A percentile compares a stretch with the other conserved stretches of the same genome.
These are phyloP conservation scores for Enteromius argenteus DNA, from an alignment of 2,797 vertebrate genomes.

Conservation along the genomic window DNA sequence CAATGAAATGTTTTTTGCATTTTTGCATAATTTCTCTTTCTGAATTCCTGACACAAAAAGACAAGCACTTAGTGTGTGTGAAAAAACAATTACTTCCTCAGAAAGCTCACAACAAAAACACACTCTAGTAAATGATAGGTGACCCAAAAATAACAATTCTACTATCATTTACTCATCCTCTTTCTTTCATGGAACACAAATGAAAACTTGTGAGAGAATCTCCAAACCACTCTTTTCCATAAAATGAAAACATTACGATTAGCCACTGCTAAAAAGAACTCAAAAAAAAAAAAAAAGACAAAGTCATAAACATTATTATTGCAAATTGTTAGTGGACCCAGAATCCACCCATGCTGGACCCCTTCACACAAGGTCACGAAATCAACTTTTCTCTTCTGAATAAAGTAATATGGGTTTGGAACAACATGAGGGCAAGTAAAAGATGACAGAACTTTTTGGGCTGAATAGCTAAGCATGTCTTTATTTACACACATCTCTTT, in stretches of 20 bases:
- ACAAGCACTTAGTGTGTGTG: background rate
- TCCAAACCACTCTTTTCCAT: background rate
- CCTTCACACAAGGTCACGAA: background rate
- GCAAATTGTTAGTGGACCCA: background rate
- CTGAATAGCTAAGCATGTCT: background rate
- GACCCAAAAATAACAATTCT: background rate
- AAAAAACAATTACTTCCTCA: background rate
- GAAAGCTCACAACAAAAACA: background rate
- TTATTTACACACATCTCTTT: conserved; percentile 32
- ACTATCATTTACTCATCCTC: background rate
- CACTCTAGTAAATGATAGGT: background rate
- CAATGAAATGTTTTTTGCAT: background rate
- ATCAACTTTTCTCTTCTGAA: background rate
- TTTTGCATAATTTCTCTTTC: conserved; percentile 1
- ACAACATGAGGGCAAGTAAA: background rate
- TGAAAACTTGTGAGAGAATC: background rate
- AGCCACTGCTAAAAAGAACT: background rate
- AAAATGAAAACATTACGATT: background rate
- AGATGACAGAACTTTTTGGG: background rate
- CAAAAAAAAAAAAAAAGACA: background rate
- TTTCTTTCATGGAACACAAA: background rate
- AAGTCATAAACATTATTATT: background rate
- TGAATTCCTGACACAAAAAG: background rate
- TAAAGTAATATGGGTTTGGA: background rate
- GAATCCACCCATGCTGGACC: too few species aligned